Base-by-base conservation (phyloP, 2,113 vertebrate species). In the Siniperca chuatsi region DNA sequence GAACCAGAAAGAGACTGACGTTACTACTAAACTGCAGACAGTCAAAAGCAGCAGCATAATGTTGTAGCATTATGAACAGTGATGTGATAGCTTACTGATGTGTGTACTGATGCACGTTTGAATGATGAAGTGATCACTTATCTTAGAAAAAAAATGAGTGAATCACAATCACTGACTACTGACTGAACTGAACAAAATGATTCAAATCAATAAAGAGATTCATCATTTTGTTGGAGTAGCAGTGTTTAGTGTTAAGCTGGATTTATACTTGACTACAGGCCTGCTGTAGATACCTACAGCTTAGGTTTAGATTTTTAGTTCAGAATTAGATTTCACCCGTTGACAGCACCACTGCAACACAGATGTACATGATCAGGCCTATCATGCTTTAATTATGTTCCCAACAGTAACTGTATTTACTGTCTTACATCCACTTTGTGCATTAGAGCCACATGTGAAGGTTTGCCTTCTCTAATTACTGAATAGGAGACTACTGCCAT, bases 281-380 rank as follows among this genome's bases (percentile, higher is more conserved):
- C 42, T 40, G 23, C 23, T 12, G 29, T 21, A n/a, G 10, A 50
- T 6, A 6, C 16, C 6, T n/a, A 3, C 3, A 2, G 21, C n/a
- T 5, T 8, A 61, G 78, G 4, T 64, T 73, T 73, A 55, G 6
- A 42, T 65, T 54, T 75, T 54, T 54, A 54, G 52, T 54, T 54
- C 7, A 54, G 52, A 20, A 54, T 20, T 20, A 54, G 52, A 21
- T 54, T 35, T 66, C 40, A 18, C 54, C 25, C 1, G 1, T 16
- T 60, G 48, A 65, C 0, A 25, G 44, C 29, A 57, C 12, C 25
- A 33, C 8, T 6, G 11, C 54, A 75, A 25, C 18, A 35, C 10
- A 50, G 54, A 72, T 15, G n/a, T 13, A 48, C 40, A 25, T 62
- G 33, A 25, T 10, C 29, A 48, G 25, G 48, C 35, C 1, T 20